These are phyloP conservation scores for Sclerodermus sp. DNA, from an alignment of 2,888 invertebrate species.

Conservation along the genomic window DNA sequence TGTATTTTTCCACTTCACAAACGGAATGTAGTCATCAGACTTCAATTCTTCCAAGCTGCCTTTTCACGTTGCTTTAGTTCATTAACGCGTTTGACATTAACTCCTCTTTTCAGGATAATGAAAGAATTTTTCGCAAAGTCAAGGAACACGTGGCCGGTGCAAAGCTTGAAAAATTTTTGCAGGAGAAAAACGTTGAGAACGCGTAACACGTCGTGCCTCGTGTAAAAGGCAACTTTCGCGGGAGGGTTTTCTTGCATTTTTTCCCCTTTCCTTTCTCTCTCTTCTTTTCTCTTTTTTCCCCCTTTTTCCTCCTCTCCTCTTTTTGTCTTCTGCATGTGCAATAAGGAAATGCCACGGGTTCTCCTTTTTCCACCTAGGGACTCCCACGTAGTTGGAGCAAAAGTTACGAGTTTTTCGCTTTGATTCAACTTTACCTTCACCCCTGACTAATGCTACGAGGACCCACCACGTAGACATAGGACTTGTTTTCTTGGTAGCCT, in stretches of 20 bases:
- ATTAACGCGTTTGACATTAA: constrained; percentile 1
- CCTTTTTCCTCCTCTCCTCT: neutral
- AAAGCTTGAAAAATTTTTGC: constrained; percentile 11
- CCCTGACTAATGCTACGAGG: no score
- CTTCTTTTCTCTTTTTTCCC: constrained; percentile 14
- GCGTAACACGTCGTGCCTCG: neutral
- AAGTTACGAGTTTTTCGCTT: constrained; percentile 53
- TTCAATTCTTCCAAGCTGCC: no score
- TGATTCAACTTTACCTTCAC: constrained; percentile 36
- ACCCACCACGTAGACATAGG: no score
- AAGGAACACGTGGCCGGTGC: neutral
- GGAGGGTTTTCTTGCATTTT: constrained; percentile 23
- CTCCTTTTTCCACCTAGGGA: constrained; percentile 22
- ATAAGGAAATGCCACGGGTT: constrained; percentile 51
- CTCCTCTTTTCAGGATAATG: no score
- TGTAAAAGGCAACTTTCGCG: neutral
- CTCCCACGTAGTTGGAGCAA: constrained; percentile 22
- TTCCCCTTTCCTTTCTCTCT: constrained; percentile 16
- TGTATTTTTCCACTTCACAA: no score
- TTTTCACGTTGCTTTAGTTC: no score
- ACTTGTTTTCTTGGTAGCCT: no score
- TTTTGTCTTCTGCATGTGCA: constrained; percentile 25
- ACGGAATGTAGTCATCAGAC: no score
- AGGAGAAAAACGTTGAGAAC: constrained; percentile 8
- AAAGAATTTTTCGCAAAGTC: no score